A percentile compares a stretch with the other conserved stretches of the same genome.
phyloP scores from a whole-genome alignment of 2,113 vertebrate species.

The Ceyx cyanopectus region DNA sequence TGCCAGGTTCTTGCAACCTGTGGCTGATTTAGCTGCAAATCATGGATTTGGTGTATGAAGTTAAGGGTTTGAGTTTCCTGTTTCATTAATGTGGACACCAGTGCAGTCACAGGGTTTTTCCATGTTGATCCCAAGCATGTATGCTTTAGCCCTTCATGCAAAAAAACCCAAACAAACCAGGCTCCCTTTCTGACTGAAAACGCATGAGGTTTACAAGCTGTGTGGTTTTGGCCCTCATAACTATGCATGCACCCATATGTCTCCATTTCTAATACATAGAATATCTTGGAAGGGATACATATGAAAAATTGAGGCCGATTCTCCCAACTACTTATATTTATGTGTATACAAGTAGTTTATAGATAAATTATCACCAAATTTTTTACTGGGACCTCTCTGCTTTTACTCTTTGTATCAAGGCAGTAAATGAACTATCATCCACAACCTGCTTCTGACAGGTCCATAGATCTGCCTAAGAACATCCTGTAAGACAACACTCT shows the following conservation, averaged over 20 bases:
- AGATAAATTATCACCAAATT: background rate
- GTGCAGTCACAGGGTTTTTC: background rate
- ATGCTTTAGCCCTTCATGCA: background rate
- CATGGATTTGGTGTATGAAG: background rate
- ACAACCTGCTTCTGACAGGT: background rate
- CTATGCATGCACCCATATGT: background rate
- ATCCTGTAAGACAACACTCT: background rate
- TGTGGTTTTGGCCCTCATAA: background rate
- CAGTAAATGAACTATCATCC: background rate
- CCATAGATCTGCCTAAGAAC: background rate
- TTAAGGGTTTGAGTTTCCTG: background rate
- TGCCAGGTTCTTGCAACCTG: background rate
- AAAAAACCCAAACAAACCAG: too few species aligned
- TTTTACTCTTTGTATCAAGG: background rate
- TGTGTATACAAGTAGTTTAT: background rate
- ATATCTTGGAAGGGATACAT: background rate
- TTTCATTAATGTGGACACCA: background rate
- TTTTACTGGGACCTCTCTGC: background rate
- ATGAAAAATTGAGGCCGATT: background rate
- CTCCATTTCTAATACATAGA: background rate
- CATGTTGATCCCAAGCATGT: accelerated
- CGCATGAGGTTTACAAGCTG: too few species aligned
- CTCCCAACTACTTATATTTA: background rate
- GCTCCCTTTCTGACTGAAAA: too few species aligned
- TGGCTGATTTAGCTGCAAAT: background rate